Evolutionary conservation across 2,888 invertebrate genomes (phyloP).

Genomic region (Hyalella azteca): DNA sequence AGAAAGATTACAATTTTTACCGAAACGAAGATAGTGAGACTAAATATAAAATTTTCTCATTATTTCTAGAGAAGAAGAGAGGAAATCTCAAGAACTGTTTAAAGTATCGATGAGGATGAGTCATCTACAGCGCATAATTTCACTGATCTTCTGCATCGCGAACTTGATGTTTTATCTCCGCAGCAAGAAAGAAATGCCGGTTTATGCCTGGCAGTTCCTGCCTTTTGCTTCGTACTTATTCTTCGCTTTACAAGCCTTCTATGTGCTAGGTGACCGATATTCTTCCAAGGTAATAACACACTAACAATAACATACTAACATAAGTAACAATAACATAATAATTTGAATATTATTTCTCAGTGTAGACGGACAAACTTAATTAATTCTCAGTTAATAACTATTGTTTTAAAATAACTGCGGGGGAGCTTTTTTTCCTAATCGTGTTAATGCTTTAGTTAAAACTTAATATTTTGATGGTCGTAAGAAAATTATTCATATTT

Average conservation of each 20-base stretch:
- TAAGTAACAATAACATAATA: no score
- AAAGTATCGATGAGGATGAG: not conserved
- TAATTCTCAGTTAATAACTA: no score
- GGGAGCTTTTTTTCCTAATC: no score
- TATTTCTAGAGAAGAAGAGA: not conserved
- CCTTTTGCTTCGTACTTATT: not conserved
- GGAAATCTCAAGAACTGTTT: not conserved
- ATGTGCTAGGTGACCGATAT: not conserved
- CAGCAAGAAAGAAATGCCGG: not conserved
- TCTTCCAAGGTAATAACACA: not conserved
- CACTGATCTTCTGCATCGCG: not conserved
- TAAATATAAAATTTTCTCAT: not conserved
- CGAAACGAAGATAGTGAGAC: not conserved
- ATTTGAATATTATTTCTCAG: no score
- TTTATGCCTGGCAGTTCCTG: not conserved
- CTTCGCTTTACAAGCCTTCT: not conserved
- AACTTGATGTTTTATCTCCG: not conserved
- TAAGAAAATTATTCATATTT: no score
- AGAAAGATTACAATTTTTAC: not conserved
- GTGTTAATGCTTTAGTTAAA: no score
- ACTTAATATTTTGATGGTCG: no score
- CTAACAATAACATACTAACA: no score
- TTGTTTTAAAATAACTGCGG: no score
- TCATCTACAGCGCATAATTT: not conserved
- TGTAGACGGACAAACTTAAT: no score